A percentile compares a stretch with the other conserved stretches of the same genome.
Evolutionary conservation across 2,113 vertebrate species (phyloP).

Genomic region (Cardinalis cardinalis): DNA sequence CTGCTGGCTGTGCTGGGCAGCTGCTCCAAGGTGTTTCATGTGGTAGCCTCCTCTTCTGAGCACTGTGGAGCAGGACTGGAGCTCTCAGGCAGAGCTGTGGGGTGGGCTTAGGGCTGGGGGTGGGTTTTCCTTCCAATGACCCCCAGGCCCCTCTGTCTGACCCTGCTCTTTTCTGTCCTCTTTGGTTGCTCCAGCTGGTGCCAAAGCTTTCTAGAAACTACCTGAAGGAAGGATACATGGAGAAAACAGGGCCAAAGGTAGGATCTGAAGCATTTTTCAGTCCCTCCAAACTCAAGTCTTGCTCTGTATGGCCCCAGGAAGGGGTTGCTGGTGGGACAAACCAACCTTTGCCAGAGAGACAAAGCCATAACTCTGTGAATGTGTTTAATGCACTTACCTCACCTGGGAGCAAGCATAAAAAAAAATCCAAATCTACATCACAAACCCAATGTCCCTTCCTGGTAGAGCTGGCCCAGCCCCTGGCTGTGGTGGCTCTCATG

Average conservation of each 20-base stretch:
- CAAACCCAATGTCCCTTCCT: background rate
- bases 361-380: fast-evolving
- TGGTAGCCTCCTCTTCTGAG: background rate
- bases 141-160: background rate
- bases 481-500: background rate
- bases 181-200: conserved; percentile 72
- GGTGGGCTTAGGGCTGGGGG: background rate
- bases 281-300: fast-evolving
- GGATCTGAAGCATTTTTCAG: background rate
- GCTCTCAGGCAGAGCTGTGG: background rate
- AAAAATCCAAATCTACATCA: background rate
- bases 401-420: background rate
- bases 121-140: background rate
- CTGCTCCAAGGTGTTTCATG: background rate
- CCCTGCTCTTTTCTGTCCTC: background rate
- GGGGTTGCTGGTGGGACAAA: background rate
- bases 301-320: background rate
- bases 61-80: fast-evolving
- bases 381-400: background rate
- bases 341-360: no score
- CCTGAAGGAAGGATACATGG: conserved; percentile 80
- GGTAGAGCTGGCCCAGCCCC: background rate
- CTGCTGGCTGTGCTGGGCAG: background rate
- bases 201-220: conserved; percentile 94
- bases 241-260: conserved; percentile 92